Percentiles rank a stretch among this genome's conserved stretches.
These are phyloP conservation scores for Scomber japonicus DNA, from an alignment of 2,113 vertebrate genomes.

Conservation along the genomic window DNA sequence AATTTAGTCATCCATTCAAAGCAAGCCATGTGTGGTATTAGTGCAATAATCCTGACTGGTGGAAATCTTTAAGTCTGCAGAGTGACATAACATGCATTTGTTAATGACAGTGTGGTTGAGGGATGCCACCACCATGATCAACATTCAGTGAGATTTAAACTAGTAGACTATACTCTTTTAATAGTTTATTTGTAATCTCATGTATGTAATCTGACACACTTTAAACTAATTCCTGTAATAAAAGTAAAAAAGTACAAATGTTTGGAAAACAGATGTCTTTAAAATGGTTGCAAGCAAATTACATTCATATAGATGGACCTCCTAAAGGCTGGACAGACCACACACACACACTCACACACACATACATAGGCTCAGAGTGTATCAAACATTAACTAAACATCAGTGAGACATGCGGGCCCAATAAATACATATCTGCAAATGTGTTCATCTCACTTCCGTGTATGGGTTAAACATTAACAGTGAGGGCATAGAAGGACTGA, in stretches of 20 bases:
- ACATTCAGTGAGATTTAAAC: too few species aligned
- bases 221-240: background rate
- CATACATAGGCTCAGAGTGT: background rate
- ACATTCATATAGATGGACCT: slow-evolving; percentile 47
- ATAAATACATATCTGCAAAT: slow-evolving; percentile 55
- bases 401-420: slow-evolving; percentile 37
- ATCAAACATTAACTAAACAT: slow-evolving; percentile 67
- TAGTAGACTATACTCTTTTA: background rate
- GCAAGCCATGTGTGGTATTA: background rate
- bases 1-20: background rate
- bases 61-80: too few species aligned
- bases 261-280: background rate
- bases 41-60: background rate
- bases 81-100: background rate
- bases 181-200: too few species aligned
- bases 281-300: slow-evolving; percentile 17
- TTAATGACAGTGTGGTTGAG: background rate
- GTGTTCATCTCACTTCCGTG: background rate
- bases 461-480: slow-evolving; percentile 17
- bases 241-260: background rate
- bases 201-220: background rate
- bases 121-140: too few species aligned
- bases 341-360: slow-evolving; percentile 19
- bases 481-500: slow-evolving; percentile 19
- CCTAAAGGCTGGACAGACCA: slow-evolving; percentile 48